These are phyloP conservation scores for Zaprionus inermis DNA, from an alignment of 1,140 invertebrate species.

Conservation along the genomic window DNA sequence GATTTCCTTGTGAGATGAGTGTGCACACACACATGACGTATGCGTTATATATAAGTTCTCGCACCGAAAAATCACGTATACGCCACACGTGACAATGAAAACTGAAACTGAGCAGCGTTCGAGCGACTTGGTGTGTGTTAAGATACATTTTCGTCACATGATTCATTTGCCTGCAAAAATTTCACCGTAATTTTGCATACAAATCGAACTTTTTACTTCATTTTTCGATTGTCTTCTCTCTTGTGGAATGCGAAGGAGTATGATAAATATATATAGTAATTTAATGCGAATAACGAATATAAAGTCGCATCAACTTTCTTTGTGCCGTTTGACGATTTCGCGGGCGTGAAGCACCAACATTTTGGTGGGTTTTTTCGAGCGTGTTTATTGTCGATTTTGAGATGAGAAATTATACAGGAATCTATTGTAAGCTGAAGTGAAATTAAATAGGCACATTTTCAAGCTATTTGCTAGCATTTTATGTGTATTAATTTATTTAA, in stretches of 20 bases:
- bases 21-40: slow-evolving; percentile 49
- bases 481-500: too few relatives aligned
- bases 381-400: not conserved
- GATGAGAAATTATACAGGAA: not conserved
- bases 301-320: slow-evolving; percentile 29
- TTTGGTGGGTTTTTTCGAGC: not conserved
- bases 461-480: too few relatives aligned
- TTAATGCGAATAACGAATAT: slow-evolving; percentile 15
- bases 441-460: too few relatives aligned
- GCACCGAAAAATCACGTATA: slow-evolving; percentile 44
- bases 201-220: slow-evolving; percentile 25
- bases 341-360: not conserved
- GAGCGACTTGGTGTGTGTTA: not conserved
- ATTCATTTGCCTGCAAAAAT: slow-evolving; percentile 40
- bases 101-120: not conserved
- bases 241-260: slow-evolving; percentile 12
- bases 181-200: slow-evolving; percentile 30
- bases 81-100: slow-evolving; percentile 48
- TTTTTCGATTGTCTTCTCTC: not conserved
- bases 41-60: slow-evolving; percentile 21
- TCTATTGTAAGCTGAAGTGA: too few relatives aligned
- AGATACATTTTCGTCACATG: slow-evolving; percentile 43
- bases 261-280: slow-evolving; percentile 27
- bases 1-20: slow-evolving; percentile 22
- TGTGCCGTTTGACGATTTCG: not conserved